phyloP scores from a whole-genome alignment of 2,113 vertebrate species.

The Rissa tridactyla region DNA sequence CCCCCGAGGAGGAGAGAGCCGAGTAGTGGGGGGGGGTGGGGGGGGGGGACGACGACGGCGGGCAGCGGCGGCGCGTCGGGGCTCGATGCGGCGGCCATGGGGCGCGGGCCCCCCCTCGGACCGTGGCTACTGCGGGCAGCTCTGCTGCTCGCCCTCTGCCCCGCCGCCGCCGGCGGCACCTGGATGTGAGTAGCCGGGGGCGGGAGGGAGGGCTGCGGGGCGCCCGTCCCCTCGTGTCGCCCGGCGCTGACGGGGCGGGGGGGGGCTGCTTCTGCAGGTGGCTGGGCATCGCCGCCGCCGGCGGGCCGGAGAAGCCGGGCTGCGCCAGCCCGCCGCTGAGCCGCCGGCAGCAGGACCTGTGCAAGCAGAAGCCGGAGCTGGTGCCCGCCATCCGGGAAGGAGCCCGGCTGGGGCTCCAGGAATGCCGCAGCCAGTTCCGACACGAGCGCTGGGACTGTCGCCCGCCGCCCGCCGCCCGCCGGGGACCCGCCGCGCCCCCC shows the following conservation, averaged over 20 bases:
- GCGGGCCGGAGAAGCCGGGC: conserved; percentile 79
- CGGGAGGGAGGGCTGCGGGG: not conserved
- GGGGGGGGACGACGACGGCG: not conserved
- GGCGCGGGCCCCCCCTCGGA: conserved; percentile 69
- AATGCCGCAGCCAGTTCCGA: conserved; percentile 90
- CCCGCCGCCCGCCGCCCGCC: not conserved
- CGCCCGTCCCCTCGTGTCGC: not conserved
- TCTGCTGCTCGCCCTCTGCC: conserved; percentile 77
- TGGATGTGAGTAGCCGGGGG: conserved; percentile 87
- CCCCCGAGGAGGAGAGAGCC: not conserved
- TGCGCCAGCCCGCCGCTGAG: conserved; percentile 81
- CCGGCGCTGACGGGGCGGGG: not conserved
- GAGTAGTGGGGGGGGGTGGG: not conserved
- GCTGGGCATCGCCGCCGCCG: conserved; percentile 84
- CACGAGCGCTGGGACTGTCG: conserved; percentile 95
- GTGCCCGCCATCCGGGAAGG: conserved; percentile 87
- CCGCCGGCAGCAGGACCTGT: conserved; percentile 85
- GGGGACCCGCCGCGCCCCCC: not conserved
- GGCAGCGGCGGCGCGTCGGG: not conserved
- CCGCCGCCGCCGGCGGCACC: conserved; percentile 76
- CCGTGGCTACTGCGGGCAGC: conserved; percentile 74
- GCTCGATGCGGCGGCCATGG: conserved; percentile 82
- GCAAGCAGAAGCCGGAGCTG: conserved; percentile 84
- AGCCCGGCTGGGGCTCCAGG: conserved; percentile 84
- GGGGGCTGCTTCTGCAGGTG: conserved; percentile 78